phyloP scores from a whole-genome alignment of 2,888 invertebrate species.

The Diplazon laetatorius region DNA sequence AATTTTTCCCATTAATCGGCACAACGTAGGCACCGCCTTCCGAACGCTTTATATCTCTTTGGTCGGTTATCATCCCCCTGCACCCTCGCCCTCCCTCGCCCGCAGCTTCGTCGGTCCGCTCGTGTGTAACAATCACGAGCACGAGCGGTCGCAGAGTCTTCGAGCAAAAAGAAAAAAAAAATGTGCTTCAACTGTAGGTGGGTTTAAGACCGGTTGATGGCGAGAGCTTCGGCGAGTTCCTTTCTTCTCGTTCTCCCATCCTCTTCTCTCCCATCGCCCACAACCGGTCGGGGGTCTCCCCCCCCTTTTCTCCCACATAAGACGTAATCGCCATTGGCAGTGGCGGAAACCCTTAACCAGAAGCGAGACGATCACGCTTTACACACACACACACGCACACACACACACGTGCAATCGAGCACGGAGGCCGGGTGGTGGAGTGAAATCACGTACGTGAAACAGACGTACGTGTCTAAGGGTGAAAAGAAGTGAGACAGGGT shows the following conservation, averaged over 20 bases:
- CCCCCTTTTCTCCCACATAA: conserved; percentile 59
- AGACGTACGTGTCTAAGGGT: conserved; percentile 20
- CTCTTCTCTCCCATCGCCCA: conserved; percentile 48
- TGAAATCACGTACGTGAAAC: conserved; percentile 38
- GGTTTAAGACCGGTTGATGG: conserved; percentile 35
- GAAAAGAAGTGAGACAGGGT: conserved; percentile 6
- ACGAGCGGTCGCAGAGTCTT: conserved; percentile 17
- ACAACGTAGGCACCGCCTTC: conserved; percentile 4
- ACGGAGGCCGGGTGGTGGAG: conserved; percentile 28
- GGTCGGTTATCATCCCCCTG: conserved; percentile 72
- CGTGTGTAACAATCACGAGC: conserved; percentile 37
- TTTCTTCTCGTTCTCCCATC: conserved; percentile 25
- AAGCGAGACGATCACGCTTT: conserved; percentile 56
- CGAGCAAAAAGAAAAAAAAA: too few species aligned
- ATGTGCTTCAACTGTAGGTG: conserved; percentile 49
- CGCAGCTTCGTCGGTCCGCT: conserved; percentile 22
- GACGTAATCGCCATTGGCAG: conserved; percentile 66
- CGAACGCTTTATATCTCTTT: conserved; percentile 43
- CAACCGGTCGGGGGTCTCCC: too few species aligned
- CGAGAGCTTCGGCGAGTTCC: conserved; percentile 52
- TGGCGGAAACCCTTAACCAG: conserved; percentile 64
- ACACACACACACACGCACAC: conserved; percentile 13
- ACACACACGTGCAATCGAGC: conserved; percentile 14
- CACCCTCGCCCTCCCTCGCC: too few species aligned
- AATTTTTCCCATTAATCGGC: neutral